phyloP scores from a whole-genome alignment of 1,140 invertebrate species.

The Bombus balteatus region DNA sequence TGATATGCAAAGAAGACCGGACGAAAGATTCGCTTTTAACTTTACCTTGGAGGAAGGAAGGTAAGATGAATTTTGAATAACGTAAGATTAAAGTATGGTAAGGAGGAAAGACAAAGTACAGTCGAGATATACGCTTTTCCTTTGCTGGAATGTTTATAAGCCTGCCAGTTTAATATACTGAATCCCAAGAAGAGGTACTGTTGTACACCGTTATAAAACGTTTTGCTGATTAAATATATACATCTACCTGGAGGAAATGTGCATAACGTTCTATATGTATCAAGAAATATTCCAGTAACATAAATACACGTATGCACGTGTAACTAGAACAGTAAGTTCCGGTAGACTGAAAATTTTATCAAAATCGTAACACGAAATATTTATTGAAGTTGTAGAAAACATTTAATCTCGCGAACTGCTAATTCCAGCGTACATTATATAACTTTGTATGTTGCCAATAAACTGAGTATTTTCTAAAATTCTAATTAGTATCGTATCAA shows the following conservation, averaged over 20 bases:
- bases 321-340: not conserved
- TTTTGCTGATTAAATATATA: not conserved
- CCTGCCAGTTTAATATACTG: not conserved
- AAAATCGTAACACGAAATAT: not conserved
- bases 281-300: not conserved
- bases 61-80: constrained; percentile 13
- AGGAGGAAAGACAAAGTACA: not conserved
- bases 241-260: not conserved
- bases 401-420: not conserved
- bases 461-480: too few species aligned
- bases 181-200: not conserved
- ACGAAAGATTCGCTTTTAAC: constrained; percentile 1
- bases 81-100: not conserved
- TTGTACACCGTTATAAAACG: not conserved
- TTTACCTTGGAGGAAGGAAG: not conserved
- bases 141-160: not conserved
- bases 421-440: not conserved
- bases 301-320: not conserved
- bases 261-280: not conserved
- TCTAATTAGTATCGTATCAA: too few species aligned
- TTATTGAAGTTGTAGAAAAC: not conserved
- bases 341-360: not conserved
- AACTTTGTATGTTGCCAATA: not conserved
- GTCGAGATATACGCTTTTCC: not conserved
- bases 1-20: constrained; percentile 1